These are phyloP conservation scores for Anser cygnoides DNA, from an alignment of 2,113 vertebrate species.

Conservation along the genomic window DNA sequence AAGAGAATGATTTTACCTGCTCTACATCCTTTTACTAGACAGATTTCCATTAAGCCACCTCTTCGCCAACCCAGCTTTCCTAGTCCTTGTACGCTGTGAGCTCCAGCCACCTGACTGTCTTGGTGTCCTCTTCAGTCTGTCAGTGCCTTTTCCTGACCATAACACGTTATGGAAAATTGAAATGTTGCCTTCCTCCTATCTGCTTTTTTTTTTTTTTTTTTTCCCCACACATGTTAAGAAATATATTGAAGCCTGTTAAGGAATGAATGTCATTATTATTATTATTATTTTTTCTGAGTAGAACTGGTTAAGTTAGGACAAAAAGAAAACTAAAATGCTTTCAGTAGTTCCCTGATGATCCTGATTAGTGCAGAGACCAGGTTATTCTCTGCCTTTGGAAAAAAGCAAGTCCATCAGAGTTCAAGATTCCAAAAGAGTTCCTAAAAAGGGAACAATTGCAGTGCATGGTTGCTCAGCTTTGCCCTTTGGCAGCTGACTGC, in stretches of 20 bases:
- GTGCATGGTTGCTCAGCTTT: not conserved
- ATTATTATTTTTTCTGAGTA: not conserved
- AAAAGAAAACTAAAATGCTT: not conserved
- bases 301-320: not conserved
- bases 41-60: not conserved
- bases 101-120: not conserved
- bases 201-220: not conserved
- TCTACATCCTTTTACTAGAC: not conserved
- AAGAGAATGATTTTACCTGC: not conserved
- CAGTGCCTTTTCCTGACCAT: not conserved
- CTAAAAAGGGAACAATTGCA: not conserved
- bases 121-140: not conserved
- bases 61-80: not conserved
- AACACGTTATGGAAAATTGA: not conserved
- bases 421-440: not conserved
- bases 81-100: fast-evolving
- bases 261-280: not conserved
- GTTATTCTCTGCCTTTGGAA: not conserved
- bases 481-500: not conserved
- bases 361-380: not conserved
- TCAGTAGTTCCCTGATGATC: not conserved
- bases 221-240: not conserved
- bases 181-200: not conserved
- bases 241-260: not conserved
- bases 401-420: not conserved